Percentiles rank a stretch among this genome's conserved stretches.
Conservation (phyloP, 2,888 invertebrate genomes). For the Drosophila hawaiiensis region DNA sequence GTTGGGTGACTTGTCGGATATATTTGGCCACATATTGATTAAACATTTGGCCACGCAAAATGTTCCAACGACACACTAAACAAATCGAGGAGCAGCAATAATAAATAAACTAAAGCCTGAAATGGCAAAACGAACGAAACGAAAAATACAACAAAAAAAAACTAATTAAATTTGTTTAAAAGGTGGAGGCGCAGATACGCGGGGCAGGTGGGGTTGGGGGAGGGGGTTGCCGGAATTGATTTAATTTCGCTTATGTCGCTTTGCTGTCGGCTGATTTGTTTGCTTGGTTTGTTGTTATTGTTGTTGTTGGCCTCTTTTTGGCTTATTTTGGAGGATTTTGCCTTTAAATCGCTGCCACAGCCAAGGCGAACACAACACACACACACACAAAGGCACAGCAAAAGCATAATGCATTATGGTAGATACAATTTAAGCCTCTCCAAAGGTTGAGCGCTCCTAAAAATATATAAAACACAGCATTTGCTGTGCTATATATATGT, state of each 20-base stretch:
- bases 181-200: constrained; percentile 25
- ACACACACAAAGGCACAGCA: constrained; percentile 23
- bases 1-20: constrained; percentile 34
- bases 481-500: constrained; percentile 30
- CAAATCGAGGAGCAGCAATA: constrained; percentile 44
- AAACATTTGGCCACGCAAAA: constrained; percentile 76
- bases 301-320: constrained; percentile 61
- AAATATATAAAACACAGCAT: constrained; percentile 71
- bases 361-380: constrained; percentile 43
- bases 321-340: constrained; percentile 77
- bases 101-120: constrained; percentile 43
- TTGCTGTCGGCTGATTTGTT: constrained; percentile 27
- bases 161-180: constrained; percentile 72
- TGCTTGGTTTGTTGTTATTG: constrained; percentile 24
- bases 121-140: neutral
- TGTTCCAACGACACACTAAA: constrained; percentile 28
- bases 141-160: constrained; percentile 19
- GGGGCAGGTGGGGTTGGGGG: neutral
- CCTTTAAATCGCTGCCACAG: constrained; percentile 69
- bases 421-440: constrained; percentile 74
- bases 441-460: constrained; percentile 74
- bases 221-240: constrained; percentile 42
- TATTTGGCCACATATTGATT: constrained; percentile 73
- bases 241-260: constrained; percentile 49
- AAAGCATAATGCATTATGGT: constrained; percentile 45